Conservation (phyloP, 2,797 vertebrate species). For the Malacoraja senta region DNA sequence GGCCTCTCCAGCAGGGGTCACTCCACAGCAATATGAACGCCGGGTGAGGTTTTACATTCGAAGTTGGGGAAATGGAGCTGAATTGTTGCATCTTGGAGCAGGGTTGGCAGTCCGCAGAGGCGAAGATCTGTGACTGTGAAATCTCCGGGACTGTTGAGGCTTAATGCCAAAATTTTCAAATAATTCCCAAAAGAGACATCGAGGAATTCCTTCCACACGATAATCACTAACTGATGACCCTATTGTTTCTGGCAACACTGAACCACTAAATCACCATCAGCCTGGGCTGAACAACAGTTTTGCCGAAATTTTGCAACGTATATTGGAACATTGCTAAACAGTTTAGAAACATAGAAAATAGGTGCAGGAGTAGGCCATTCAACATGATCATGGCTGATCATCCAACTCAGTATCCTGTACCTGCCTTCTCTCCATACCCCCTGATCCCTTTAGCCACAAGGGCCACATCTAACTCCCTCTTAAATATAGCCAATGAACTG, state of each 20-base stretch:
- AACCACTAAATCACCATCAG: neutral
- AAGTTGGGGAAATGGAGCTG: neutral
- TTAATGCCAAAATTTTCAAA: neutral
- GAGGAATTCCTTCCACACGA: neutral
- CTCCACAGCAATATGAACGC: neutral
- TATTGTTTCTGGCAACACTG: neutral
- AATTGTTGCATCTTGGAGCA: neutral
- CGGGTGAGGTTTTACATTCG: neutral
- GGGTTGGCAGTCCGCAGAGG: neutral
- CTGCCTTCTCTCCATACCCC: no score
- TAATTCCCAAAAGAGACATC: neutral
- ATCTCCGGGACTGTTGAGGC: neutral
- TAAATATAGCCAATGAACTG: no score
- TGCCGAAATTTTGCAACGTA: neutral
- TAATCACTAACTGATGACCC: neutral
- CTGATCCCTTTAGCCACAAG: no score
- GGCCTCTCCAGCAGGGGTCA: neutral
- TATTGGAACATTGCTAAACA: no score
- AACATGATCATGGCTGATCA: no score
- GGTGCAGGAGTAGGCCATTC: no score
- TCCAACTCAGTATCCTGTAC: no score
- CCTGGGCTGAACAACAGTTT: neutral
- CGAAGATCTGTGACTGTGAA: neutral
- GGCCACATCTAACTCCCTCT: no score
- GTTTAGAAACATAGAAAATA: no score